Evolutionary conservation across 2,113 vertebrate species (phyloP).

Genomic region (Coptodon rendalli): DNA sequence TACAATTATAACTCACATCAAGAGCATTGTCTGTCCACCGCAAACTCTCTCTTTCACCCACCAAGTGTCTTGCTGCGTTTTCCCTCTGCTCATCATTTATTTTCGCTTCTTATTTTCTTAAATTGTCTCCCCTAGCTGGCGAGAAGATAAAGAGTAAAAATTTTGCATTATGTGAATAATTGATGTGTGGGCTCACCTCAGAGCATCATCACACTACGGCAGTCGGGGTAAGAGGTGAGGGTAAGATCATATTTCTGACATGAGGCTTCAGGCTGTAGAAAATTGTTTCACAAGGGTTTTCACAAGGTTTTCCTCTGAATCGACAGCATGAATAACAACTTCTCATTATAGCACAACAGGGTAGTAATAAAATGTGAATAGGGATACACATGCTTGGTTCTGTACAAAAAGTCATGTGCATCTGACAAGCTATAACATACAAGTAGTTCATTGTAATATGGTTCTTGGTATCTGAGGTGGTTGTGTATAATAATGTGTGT

Average conservation of each 20-base stretch:
- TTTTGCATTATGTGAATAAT: constrained; percentile 65
- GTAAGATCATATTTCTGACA: constrained; percentile 64
- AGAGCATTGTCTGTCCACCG: constrained; percentile 58
- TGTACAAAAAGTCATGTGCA: not conserved
- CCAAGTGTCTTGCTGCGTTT: constrained; percentile 13
- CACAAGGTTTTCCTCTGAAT: constrained; percentile 23
- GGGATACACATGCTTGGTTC: not conserved
- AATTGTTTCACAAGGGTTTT: constrained; percentile 56
- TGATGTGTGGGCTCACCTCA: constrained; percentile 62
- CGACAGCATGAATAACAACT: constrained; percentile 22
- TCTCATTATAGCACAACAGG: constrained; percentile 32
- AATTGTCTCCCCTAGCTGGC: constrained; percentile 29
- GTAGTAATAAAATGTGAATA: constrained; percentile 2
- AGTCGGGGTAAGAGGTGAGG: constrained; percentile 56
- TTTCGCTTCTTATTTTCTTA: constrained; percentile 37
- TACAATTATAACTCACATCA: constrained; percentile 75
- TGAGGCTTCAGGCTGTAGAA: constrained; percentile 40
- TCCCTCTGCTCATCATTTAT: not conserved
- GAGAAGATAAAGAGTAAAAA: constrained; percentile 56
- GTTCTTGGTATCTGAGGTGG: not conserved
- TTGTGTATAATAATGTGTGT: not conserved
- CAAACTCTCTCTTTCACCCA: constrained; percentile 49
- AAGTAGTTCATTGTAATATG: not conserved
- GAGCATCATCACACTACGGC: constrained; percentile 55
- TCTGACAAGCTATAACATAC: not conserved